phyloP scores from a whole-genome alignment of 2,113 vertebrate genomes.

The Cyanistes caeruleus region DNA sequence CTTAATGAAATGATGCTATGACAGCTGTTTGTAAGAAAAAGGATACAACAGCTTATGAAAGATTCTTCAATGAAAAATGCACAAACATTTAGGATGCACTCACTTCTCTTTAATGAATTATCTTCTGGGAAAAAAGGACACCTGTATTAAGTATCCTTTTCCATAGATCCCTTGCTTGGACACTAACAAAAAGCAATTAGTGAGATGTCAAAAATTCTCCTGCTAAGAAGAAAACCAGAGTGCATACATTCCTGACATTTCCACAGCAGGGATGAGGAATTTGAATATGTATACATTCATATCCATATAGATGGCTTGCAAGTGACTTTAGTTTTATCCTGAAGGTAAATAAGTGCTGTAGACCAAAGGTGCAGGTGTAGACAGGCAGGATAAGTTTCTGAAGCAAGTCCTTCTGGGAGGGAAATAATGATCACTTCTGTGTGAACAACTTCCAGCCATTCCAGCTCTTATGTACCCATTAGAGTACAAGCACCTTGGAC shows the following conservation, averaged over 20 bases:
- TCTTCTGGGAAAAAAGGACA: neutral
- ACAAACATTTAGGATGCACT: neutral
- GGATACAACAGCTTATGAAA: rapidly evolving
- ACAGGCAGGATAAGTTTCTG: neutral
- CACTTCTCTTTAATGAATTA: neutral
- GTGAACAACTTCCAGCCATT: neutral
- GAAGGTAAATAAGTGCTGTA: neutral
- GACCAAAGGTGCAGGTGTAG: neutral
- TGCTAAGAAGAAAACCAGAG: neutral
- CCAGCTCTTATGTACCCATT: neutral
- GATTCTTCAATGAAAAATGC: neutral
- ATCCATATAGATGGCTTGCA: neutral
- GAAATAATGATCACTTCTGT: neutral
- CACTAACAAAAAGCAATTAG: neutral
- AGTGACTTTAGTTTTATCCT: neutral
- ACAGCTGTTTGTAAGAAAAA: neutral
- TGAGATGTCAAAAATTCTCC: neutral
- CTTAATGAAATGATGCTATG: neutral
- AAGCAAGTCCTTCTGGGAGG: neutral
- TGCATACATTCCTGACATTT: neutral
- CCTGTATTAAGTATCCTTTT: neutral
- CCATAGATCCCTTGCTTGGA: neutral
- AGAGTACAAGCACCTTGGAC: neutral
- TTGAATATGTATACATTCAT: neutral
- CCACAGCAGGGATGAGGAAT: rapidly evolving